Base-by-base conservation (phyloP, 2,113 vertebrate species). In the Caracal caracal region DNA sequence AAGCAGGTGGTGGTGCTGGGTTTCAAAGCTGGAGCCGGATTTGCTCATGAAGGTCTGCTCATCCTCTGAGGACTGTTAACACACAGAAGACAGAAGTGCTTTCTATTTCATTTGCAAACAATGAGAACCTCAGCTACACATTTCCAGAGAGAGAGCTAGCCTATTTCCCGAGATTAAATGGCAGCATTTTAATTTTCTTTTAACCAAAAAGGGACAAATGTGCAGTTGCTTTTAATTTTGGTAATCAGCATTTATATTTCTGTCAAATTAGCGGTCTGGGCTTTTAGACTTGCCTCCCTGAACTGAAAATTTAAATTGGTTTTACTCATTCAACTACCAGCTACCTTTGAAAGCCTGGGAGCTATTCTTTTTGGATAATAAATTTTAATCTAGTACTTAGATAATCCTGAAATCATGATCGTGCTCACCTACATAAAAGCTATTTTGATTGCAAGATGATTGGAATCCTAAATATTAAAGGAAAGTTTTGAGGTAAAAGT, bases 1-100 rank as follows among this genome's bases (percentile, higher is more conserved):
- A 97, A 99, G 99, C 85, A 99, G 99, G 98, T 99, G 99, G 97
- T 99, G 99, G 91, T 99, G 99, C 63, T 99, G 99, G 13, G 99
- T 99, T 97, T 99, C 99, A 80, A 99, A 99, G 97, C 97, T 99
- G 68, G 99, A 99, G 98, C 99, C 99, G 68, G 98, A 97, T 98
- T 99, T 99, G 96, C 98, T 99, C 97, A 99, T 98, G 98, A 99
- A 99, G 28, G 99, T 99, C 88, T 99, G 99, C 90, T 99, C 99
- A 16, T 99, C 99, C 96, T 99, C 99, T 0, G 99, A 99, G 17
- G 99, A 99, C 99, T 99, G 99, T 97, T 93, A 98, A 98, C 94
- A 98, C 97, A 99, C 30, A 98, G 66, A 98, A 97, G 11, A 96
- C 95, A 1, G 33, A 96, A 96, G 97, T 94, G 97, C 90, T 98